Base-by-base conservation (phyloP, 2,888 invertebrate species). In the Norana najaformis region DNA sequence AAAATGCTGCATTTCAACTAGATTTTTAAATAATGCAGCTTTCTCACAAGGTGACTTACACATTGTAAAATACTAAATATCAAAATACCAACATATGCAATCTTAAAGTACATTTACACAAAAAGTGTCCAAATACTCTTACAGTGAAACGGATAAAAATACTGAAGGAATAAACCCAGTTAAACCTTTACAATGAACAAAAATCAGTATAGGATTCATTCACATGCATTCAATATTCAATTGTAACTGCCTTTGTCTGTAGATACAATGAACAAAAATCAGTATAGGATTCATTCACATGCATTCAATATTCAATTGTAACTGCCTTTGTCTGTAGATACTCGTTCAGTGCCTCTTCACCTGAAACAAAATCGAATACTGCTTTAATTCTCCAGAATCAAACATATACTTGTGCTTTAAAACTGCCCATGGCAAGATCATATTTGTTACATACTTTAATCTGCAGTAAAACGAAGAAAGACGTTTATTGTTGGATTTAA, bases 251-350 rank as follows among this genome's bases (percentile, higher is more conserved):
- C 95, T 99, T 99, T 0, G 98, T 98, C 95, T 97, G 98, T 91
- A 99, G 96, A 95, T 99, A 99, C 95, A n/a, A n/a, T n/a, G n/a
- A n/a, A n/a, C n/a, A n/a, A n/a, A n/a, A n/a, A n/a, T n/a, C n/a
- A 69, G 30, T n/a, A n/a, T n/a, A 69, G 8, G 30, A 69, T 69
- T n/a, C 30, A 69, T 69, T 30, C 41, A 23, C 38, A 83, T 34
- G 41, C 34, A 36, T 69, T 94, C 93, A 95, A 95, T 98, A 99
- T 95, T 99, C 99, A 93, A 99, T 96, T 20, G 98, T 99, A 82
- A 99, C 96, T 93, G 97, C 97, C 95, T 99, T 99, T 0, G 98
- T 98, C 95, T 97, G 98, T 91, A 99, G 96, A 95, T 99, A 99
- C 95, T 99, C 98, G 94, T 98, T 97, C 83, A 99, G 96, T 0